Percentiles rank a stretch among this genome's conserved stretches.
These are phyloP conservation scores for Drosophila ogumai DNA, from an alignment of 1,140 invertebrate genomes.

Conservation along the genomic window DNA sequence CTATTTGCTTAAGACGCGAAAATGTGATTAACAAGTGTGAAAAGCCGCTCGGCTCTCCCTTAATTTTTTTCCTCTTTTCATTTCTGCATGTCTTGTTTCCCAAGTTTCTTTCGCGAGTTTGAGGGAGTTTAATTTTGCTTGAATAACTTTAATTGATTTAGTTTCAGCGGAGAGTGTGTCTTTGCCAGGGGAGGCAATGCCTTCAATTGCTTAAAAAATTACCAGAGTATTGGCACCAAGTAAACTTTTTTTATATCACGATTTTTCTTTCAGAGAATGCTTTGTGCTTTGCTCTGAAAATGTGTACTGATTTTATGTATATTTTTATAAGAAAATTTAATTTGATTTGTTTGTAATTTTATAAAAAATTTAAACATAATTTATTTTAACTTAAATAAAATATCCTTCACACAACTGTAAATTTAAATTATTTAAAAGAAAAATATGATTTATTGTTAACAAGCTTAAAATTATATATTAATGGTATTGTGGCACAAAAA, in stretches of 20 bases:
- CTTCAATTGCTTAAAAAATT: constrained; percentile 66
- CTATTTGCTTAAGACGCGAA: constrained; percentile 82
- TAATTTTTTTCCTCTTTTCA: constrained; percentile 47
- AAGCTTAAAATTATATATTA: too few species aligned
- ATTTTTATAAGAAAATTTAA: background rate
- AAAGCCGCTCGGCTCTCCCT: constrained; percentile 63
- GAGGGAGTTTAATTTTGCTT: constrained; percentile 68
- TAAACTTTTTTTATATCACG: constrained; percentile 29
- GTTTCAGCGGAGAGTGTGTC: constrained; percentile 36
- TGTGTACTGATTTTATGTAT: background rate
- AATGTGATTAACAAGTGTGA: constrained; percentile 83
- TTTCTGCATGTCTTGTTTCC: constrained; percentile 42
- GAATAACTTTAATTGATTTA: constrained; percentile 83
- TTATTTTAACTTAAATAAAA: too few species aligned
- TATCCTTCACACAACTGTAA: too few species aligned
- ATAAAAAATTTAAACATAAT: too few species aligned
- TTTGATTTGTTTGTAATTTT: too few species aligned
- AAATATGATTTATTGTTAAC: too few species aligned
- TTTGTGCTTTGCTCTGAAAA: too few species aligned
- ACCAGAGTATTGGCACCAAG: constrained; percentile 32
- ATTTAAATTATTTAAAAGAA: too few species aligned
- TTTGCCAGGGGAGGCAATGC: background rate
- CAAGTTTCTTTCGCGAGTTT: constrained; percentile 23
- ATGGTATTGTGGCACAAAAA: too few species aligned
- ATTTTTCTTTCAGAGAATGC: background rate